Conservation (phyloP, 2,797 vertebrate species). For the Eutrigla gurnardus region DNA sequence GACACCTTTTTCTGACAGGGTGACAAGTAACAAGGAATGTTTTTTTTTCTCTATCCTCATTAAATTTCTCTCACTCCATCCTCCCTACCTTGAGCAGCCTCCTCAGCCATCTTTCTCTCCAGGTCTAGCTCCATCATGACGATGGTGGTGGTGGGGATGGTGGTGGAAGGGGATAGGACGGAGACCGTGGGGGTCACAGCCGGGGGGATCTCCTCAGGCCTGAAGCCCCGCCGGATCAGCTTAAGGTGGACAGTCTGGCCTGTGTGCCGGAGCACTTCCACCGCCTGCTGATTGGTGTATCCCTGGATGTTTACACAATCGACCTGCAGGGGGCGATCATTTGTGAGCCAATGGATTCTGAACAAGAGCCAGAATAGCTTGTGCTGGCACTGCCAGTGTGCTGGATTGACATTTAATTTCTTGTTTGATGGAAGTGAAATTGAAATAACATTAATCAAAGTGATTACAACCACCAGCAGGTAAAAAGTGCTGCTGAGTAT, state of each 20-base stretch:
- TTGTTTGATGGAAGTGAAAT: conserved; percentile 20
- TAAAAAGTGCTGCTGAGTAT: neutral
- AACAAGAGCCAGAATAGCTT: neutral
- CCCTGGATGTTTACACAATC: conserved; percentile 96
- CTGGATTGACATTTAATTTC: conserved; percentile 13
- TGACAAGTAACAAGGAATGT: conserved; percentile 28
- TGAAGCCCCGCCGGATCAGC: conserved; percentile 88
- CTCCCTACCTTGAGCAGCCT: conserved; percentile 60
- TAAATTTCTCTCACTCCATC: conserved; percentile 27
- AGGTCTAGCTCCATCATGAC: conserved; percentile 68
- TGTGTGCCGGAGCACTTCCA: conserved; percentile 93
- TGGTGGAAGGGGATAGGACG: conserved; percentile 47
- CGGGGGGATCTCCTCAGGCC: conserved; percentile 82
- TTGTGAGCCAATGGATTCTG: conserved; percentile 32
- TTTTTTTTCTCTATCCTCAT: conserved; percentile 33
- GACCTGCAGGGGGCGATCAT: conserved; percentile 84
- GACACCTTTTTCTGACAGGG: conserved; percentile 36
- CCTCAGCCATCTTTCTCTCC: conserved; percentile 59
- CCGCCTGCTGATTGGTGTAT: conserved; percentile 97
- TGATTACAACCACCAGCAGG: conserved; percentile 21
- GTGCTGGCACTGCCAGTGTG: neutral
- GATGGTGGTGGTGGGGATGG: conserved; percentile 41
- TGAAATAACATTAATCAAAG: conserved; percentile 18
- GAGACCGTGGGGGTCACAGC: conserved; percentile 42
- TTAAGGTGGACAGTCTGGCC: conserved; percentile 92